Evolutionary conservation across 2,797 vertebrate species (phyloP).

Genomic region (Cryptoprocta ferox): DNA sequence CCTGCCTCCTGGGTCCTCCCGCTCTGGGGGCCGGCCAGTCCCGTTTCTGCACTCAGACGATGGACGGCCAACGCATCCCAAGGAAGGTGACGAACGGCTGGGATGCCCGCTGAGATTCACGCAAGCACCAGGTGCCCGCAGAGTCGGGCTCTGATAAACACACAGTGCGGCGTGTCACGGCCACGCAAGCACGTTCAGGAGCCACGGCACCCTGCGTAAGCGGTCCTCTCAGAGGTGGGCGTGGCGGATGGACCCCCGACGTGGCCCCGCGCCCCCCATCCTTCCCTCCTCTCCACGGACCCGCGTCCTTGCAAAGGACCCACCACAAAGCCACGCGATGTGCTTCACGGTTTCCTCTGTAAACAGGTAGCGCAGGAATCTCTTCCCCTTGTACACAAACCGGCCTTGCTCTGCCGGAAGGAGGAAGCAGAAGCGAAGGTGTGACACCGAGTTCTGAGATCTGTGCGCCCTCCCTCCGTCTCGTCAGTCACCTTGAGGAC

Average conservation of each 20-base stretch:
- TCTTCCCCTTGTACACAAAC: background rate
- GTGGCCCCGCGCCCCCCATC: fast-evolving
- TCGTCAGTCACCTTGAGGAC: background rate
- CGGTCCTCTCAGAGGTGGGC: no score
- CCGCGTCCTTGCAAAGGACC: background rate
- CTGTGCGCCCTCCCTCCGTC: background rate
- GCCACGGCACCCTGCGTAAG: fast-evolving
- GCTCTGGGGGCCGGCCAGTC: no score
- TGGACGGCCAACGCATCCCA: background rate
- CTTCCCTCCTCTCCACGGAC: background rate
- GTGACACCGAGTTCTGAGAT: background rate
- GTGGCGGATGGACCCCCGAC: fast-evolving
- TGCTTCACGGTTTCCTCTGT: background rate
- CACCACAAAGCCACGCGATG: no score
- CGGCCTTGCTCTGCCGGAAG: background rate
- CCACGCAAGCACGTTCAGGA: background rate
- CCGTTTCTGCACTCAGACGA: background rate
- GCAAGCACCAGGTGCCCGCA: background rate
- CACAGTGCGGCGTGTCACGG: background rate
- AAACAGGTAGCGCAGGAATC: background rate
- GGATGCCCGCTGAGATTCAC: background rate
- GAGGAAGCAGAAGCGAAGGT: background rate
- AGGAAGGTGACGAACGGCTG: background rate
- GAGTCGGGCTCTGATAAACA: background rate
- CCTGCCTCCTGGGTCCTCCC: background rate